phyloP scores from a whole-genome alignment of 2,888 invertebrate genomes.

The Ceramica pisi region DNA sequence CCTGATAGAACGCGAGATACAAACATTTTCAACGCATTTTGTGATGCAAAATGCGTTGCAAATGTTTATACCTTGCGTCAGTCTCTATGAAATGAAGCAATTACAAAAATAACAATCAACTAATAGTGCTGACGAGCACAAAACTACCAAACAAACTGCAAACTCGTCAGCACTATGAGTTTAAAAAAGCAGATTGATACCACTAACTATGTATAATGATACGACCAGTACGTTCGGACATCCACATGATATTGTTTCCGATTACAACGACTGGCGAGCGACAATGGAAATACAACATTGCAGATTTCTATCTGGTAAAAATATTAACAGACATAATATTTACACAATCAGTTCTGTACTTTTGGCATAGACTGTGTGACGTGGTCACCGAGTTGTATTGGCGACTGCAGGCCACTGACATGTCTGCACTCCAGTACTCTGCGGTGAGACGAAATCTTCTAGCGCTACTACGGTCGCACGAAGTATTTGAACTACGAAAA shows the following conservation, averaged over 20 bases:
- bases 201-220: not conserved
- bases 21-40: not conserved
- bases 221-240: constrained; percentile 16
- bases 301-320: constrained; percentile 54
- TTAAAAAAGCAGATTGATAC: too few species aligned
- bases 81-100: not conserved
- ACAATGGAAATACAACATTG: constrained; percentile 36
- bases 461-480: not conserved
- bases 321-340: constrained; percentile 62
- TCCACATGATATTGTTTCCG: constrained; percentile 5
- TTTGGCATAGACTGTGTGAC: constrained; percentile 64
- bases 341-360: constrained; percentile 72
- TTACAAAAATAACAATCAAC: not conserved
- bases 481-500: not conserved
- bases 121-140: not conserved
- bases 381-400: constrained; percentile 28
- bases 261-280: constrained; percentile 17
- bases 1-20: constrained; percentile 2
- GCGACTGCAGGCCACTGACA: constrained; percentile 1
- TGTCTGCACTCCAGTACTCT: not conserved
- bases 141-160: too few species aligned
- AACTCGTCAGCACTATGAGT: too few species aligned
- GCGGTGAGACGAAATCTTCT: not conserved
- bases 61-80: too few species aligned
- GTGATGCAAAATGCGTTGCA: too few species aligned